Base-by-base conservation (phyloP, 2,113 vertebrate genomes). In the Microtus ochrogaster region DNA sequence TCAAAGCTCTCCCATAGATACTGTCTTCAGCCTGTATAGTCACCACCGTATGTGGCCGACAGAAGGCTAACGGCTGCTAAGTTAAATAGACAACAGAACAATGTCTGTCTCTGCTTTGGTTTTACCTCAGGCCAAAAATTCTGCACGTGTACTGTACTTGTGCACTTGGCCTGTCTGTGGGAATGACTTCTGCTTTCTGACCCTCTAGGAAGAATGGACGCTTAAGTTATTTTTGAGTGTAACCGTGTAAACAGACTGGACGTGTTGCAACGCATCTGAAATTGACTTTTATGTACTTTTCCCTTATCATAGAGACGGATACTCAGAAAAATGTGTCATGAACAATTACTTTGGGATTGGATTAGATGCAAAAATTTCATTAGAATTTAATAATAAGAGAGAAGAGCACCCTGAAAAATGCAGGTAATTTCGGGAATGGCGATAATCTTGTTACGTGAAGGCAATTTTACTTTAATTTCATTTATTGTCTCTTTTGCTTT, bases 311-410 rank as follows among this genome's bases (percentile, higher is more conserved):
- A 99, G 99, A 97, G 99, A 99, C 97, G 99, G 99, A 92, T 99
- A 99, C 98, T 98, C 99, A 98, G 99, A 99, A 99, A 99, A 99
- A 97, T 99, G 99, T 96, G 99, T 99, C 91, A 99, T 99, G 99
- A 99, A 99, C 98, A 99, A 99, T 98, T 99, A 99, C 98, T 99
- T 99, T 97, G 99, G 99, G 90, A 99, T 99, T 95, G 99, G 99
- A 88, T 99, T 99, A 97, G 99, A 99, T 96, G 99, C 99, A 88
- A 99, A 99, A 98, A 99, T 99, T 98, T 99, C 99, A 13, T 98
- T 99, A 98, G 99, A 99, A 98, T 99, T 99, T 98, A 99, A 99
- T 98, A 99, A 99, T 97, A 99, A 99, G 92, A 97, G 99, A 95
- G 99, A 99, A 87, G 99, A 99, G 74, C 99, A 99, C 95, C 99